Evolutionary conservation across 2,888 invertebrate species (phyloP).

Genomic region (Caenorhabditis sp.): DNA sequence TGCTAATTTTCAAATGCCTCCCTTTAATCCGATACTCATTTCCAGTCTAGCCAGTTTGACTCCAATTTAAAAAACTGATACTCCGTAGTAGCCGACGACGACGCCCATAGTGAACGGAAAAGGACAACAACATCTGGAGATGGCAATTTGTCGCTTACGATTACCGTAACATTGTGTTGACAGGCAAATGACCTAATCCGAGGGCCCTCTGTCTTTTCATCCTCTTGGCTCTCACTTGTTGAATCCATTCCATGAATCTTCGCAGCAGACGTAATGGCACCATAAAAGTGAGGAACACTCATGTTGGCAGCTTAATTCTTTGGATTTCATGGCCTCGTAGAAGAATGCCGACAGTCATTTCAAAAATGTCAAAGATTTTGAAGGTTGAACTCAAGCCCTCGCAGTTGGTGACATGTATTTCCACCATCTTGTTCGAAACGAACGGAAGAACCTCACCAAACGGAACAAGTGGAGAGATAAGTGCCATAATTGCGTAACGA

Average conservation of each 20-base stretch:
- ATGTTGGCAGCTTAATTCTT: conserved; percentile 27
- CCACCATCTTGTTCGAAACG: not conserved
- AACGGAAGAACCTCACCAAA: conserved; percentile 8
- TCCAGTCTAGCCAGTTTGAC: not conserved
- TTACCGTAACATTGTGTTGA: conserved; percentile 55
- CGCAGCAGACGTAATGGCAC: conserved; percentile 59
- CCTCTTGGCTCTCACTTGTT: conserved; percentile 29
- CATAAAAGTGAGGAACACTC: conserved; percentile 56
- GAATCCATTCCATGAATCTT: conserved; percentile 11
- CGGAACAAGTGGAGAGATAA: conserved; percentile 26
- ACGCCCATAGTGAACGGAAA: not conserved
- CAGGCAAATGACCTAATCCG: conserved; percentile 57
- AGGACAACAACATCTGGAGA: conserved; percentile 46
- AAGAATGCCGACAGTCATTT: not conserved
- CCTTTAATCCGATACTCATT: too few species aligned
- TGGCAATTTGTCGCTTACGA: conserved; percentile 56
- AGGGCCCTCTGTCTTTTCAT: conserved; percentile 5
- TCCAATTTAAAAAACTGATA: conserved; percentile 3
- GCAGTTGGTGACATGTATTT: conserved; percentile 36
- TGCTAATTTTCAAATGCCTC: conserved; percentile 3
- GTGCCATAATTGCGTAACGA: conserved; percentile 65
- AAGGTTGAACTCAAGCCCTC: conserved; percentile 46
- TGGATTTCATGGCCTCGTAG: not conserved
- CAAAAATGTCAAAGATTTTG: not conserved
- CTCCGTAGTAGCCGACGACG: not conserved